Base-by-base conservation (phyloP, 2,797 vertebrate species). In the Enteromius thamalakanensis region DNA sequence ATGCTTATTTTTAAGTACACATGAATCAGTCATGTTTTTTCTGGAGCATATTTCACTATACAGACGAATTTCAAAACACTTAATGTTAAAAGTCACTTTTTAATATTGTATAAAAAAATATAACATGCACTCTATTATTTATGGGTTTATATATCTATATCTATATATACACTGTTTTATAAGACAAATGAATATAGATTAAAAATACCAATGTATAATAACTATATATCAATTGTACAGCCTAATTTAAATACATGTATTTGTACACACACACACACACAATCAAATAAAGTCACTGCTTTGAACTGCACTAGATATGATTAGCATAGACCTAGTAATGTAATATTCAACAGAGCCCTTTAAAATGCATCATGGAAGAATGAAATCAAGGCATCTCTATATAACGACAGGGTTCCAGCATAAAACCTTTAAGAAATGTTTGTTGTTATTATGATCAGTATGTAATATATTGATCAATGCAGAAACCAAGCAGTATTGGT, bases 341-440 rank as follows among this genome's bases (percentile, higher is more conserved):
- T 62, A 62, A 45, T 60, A 76, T 60, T 60, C 21, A 65, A 78
- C 23, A 78, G 76, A 78, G 45, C 60, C 47, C 40, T 64, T 64
- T 65, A 78, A 78, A 78, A 78, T 78, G 40, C 37, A 78, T 64
- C 23, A 78, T 47, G 17, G 60, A 78, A 21, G 74, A 58, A 60
- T 60, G n/a, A 76, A 60, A 76, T 40, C 34, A 60, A 23, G 53
- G 23, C 34, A 60, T 76, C 74, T 76, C n/a, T 11, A 19, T 60
- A 19, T 60, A 60, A 76, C 3, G 15, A 64, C 15, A 64, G 62
- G 29, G 8, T 45, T 32, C 10, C 23, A 62, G 60, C 23, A 47
- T 12, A 5, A 29, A 62, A 64, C 40, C 29, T 17, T 40, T 42
- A 21, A 23, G 8, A 42, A 6, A 26, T 11, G 3, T 40, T 42